Percentiles rank a stretch among this genome's conserved stretches.
These are phyloP conservation scores for Metellina segmentata DNA, from an alignment of 2,888 invertebrate species.

Conservation along the genomic window DNA sequence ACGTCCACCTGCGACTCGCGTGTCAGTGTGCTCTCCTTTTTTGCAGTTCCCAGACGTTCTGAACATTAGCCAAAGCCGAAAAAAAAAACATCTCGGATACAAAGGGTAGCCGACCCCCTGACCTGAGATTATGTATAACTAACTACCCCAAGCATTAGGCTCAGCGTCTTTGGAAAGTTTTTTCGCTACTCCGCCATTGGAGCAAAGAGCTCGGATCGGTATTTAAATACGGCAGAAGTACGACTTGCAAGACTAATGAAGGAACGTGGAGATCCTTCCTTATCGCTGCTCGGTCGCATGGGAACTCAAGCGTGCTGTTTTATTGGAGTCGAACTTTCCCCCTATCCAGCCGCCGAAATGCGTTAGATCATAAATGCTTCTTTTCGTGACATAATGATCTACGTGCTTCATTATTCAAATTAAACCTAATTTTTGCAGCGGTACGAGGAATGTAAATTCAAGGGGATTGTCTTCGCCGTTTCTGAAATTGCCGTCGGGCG, in stretches of 20 bases:
- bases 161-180: too few relatives aligned
- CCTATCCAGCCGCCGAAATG: not conserved
- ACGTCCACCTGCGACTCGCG: too few relatives aligned
- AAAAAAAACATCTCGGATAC: too few relatives aligned
- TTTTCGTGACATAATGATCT: conserved; percentile 33
- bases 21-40: too few relatives aligned
- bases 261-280: not conserved
- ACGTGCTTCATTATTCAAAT: conserved; percentile 36
- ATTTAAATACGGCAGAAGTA: conserved; percentile 6
- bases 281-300: conserved; percentile 20
- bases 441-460: not conserved
- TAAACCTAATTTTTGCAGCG: conserved; percentile 6
- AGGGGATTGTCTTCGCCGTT: not conserved
- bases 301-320: not conserved
- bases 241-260: not conserved
- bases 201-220: not conserved
- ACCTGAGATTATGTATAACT: not conserved
- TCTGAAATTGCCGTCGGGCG: not conserved
- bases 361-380: not conserved
- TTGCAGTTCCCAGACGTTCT: too few relatives aligned
- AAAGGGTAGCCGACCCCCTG: not conserved
- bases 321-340: conserved; percentile 30
- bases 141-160: not conserved
- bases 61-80: too few relatives aligned
- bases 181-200: not conserved